These are phyloP conservation scores for Clepsis dumicolana DNA, from an alignment of 2,888 invertebrate genomes.

Conservation along the genomic window DNA sequence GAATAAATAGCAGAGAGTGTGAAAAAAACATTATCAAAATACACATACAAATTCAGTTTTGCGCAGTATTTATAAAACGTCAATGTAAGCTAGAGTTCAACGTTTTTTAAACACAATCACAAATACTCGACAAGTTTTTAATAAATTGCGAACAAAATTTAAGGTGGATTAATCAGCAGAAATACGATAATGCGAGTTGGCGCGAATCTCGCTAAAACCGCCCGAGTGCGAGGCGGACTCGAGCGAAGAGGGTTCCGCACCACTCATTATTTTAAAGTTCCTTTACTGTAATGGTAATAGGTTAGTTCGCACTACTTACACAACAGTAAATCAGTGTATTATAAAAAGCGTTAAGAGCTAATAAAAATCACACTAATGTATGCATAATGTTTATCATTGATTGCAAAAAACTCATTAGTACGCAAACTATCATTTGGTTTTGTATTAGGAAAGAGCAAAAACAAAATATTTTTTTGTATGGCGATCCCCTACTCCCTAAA, in stretches of 20 bases:
- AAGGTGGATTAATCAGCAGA: constrained; percentile 20
- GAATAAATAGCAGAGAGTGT: not conserved
- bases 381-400: too few species aligned
- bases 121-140: constrained; percentile 17
- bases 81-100: constrained; percentile 23
- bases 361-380: too few species aligned
- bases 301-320: not conserved
- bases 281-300: too few species aligned
- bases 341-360: too few species aligned
- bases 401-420: too few species aligned
- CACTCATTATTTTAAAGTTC: too few species aligned
- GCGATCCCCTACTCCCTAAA: too few species aligned
- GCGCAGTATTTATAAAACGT: not conserved
- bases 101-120: constrained; percentile 17
- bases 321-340: too few species aligned
- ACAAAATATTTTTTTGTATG: too few species aligned
- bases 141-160: constrained; percentile 14
- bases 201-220: not conserved
- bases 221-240: not conserved
- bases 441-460: too few species aligned
- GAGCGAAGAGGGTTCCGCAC: not conserved
- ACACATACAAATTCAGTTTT: not conserved
- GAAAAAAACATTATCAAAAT: not conserved
- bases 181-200: constrained; percentile 33
- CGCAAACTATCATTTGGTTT: too few species aligned